These are phyloP conservation scores for Neosilurus mollespiculum DNA, from an alignment of 2,797 vertebrate species.

Conservation along the genomic window DNA sequence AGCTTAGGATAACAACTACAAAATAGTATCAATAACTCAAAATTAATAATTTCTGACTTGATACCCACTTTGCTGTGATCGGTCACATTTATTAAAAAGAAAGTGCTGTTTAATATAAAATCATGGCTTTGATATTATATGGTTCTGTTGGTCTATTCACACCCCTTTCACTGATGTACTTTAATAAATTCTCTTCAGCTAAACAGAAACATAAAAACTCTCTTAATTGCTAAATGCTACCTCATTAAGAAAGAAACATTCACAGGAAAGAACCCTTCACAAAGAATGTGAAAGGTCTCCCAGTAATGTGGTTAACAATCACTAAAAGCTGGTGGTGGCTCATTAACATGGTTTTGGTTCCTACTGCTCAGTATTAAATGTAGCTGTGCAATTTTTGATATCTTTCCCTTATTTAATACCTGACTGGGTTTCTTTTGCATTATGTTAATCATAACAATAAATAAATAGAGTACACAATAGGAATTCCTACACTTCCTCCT, in stretches of 20 bases:
- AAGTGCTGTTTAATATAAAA: slow-evolving; percentile 1
- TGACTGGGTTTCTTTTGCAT: neutral
- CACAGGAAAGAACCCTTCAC: neutral
- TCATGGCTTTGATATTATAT: neutral
- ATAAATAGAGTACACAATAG: neutral
- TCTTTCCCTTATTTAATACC: neutral
- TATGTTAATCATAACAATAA: neutral
- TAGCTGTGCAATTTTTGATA: neutral
- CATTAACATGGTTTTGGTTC: neutral
- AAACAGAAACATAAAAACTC: neutral
- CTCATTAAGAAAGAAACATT: neutral
- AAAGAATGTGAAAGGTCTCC: neutral
- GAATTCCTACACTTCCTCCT: slow-evolving; percentile 18
- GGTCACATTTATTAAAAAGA: neutral
- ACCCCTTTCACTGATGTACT: neutral
- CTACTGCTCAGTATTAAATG: neutral
- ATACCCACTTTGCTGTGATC: too few species aligned
- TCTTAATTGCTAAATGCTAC: too few species aligned
- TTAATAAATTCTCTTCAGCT: neutral
- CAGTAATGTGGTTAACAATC: neutral
- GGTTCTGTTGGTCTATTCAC: neutral
- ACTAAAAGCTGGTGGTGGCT: neutral
- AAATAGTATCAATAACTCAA: too few species aligned
- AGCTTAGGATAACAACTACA: too few species aligned
- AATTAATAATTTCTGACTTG: too few species aligned